Evolutionary conservation across 2,888 invertebrate genomes (phyloP), one percentile per base, ranked within the genome.

Genomic region (Pomacea canaliculata): DNA sequence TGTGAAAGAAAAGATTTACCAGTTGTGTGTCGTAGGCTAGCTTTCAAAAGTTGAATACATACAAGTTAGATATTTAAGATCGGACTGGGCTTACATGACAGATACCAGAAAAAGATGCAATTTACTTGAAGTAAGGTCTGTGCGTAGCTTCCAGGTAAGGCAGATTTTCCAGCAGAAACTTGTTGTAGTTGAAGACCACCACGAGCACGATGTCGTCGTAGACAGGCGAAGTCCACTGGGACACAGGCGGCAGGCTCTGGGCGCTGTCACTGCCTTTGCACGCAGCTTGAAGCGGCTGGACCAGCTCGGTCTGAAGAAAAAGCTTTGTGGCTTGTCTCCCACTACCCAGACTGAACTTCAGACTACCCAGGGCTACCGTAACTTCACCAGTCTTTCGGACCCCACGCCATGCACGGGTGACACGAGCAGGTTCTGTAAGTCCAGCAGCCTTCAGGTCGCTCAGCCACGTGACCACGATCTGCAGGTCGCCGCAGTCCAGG

Each of bases 61-160:
- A 56, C 8, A 56, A 56, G 16, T 56, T 56, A 56, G 1, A 2
- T 16, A 56, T 1, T 37, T 37, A 5, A 37, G 37, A 37, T 37
- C 37, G 37, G 37, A 37, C 51, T 56, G 51, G 51, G 51, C 2
- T 56, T 56, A 56, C 10, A 16, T 16, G 16, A 56, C 1, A 56
- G 51, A 10, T 16, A 13, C 12, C 4, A 56, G 16, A 16, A 56
- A 56, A 56, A 16, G 51, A 13, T 56, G 16, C 51, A 56, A 56
- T 68, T 70, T 27, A 74, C 74, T 63, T 70, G 56, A 78, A 78
- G 59, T 60, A 72, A 19, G 63, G 78, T 12, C 78, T 59, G 71
- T 78, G 78, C n/a, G 74, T 60, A 67, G 65, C 70, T 56, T 78
- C 74, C 46, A 71, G 16, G 71, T 74, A 75, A 18, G 74, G 75